Conservation (phyloP, 2,888 invertebrate genomes). For the Elaeidobius kamerunicus region DNA sequence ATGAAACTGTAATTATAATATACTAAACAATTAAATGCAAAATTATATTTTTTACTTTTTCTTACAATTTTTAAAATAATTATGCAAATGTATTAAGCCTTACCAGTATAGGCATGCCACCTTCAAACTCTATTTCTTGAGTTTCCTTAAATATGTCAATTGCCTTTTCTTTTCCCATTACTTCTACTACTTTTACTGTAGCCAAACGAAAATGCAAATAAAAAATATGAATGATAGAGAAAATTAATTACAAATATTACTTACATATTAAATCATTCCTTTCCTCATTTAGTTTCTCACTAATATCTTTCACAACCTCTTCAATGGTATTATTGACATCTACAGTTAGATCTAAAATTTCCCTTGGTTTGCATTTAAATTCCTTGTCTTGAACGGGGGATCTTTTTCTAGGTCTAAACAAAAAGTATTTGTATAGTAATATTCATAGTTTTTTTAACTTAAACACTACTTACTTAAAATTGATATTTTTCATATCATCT, state of each 20-base stretch:
- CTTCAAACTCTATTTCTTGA: constrained; percentile 75
- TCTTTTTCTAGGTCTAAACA: constrained; percentile 52
- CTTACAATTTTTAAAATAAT: constrained; percentile 5
- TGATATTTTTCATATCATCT: constrained; percentile 57
- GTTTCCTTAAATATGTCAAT: constrained; percentile 75
- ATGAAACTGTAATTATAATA: neutral
- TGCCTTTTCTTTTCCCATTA: constrained; percentile 69
- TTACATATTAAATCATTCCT: constrained; percentile 71
- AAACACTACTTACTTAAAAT: constrained; percentile 43
- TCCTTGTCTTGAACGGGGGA: constrained; percentile 42
- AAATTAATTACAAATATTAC: constrained; percentile 35
- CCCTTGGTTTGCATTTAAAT: constrained; percentile 56
- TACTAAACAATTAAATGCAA: too few species aligned
- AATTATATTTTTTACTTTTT: neutral
- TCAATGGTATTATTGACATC: constrained; percentile 53
- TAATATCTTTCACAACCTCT: constrained; percentile 67
- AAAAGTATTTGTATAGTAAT: neutral
- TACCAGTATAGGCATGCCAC: constrained; percentile 84
- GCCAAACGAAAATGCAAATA: constrained; percentile 32
- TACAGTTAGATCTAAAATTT: constrained; percentile 58
- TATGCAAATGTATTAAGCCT: constrained; percentile 32
- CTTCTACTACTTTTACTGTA: constrained; percentile 67
- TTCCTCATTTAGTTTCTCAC: constrained; percentile 69
- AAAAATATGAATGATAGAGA: neutral
- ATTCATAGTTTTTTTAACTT: neutral